Evolutionary conservation across 2,797 vertebrate genomes (phyloP).

Genomic region (Podarcis lilfordi): DNA sequence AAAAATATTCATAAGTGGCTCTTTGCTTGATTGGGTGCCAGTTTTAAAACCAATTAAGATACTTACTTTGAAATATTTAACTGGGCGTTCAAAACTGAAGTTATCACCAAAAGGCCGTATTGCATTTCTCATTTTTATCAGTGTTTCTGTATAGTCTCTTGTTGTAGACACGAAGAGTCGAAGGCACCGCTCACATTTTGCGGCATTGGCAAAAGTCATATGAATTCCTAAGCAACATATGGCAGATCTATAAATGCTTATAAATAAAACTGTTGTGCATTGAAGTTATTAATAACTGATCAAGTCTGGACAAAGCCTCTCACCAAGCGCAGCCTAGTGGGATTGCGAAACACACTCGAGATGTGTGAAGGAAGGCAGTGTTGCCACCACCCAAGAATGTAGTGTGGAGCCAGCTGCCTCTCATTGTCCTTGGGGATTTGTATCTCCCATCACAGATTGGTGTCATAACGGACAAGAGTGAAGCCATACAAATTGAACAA

Average conservation of each 20-base stretch:
- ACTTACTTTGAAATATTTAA: conserved; percentile 47
- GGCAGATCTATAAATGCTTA: conserved; percentile 66
- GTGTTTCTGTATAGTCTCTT: conserved; percentile 43
- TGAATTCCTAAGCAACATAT: conserved; percentile 61
- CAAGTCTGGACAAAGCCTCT: conserved; percentile 62
- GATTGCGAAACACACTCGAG: conserved; percentile 61
- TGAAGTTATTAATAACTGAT: conserved; percentile 73
- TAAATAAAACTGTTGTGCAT: conserved; percentile 70
- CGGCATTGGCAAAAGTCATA: conserved; percentile 51
- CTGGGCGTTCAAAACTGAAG: conserved; percentile 50
- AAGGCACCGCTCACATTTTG: conserved; percentile 28
- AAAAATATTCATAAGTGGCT: background rate
- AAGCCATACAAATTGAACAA: conserved; percentile 35
- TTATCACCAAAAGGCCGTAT: conserved; percentile 32
- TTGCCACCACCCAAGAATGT: conserved; percentile 39
- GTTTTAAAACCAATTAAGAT: conserved; percentile 48
- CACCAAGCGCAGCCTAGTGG: conserved; percentile 43
- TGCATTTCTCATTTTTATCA: conserved; percentile 50
- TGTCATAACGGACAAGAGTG: conserved; percentile 51
- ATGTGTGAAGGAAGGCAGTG: conserved; percentile 36
- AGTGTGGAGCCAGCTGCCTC: conserved; percentile 60
- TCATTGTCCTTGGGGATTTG: conserved; percentile 47
- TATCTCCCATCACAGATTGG: conserved; percentile 45
- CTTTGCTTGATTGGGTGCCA: conserved; percentile 22
- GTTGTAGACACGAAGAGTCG: conserved; percentile 56